Evolutionary conservation across 2,113 vertebrate genomes (phyloP), one percentile per base, ranked within the genome.

Genomic region (Entosphenus tridentatus): DNA sequence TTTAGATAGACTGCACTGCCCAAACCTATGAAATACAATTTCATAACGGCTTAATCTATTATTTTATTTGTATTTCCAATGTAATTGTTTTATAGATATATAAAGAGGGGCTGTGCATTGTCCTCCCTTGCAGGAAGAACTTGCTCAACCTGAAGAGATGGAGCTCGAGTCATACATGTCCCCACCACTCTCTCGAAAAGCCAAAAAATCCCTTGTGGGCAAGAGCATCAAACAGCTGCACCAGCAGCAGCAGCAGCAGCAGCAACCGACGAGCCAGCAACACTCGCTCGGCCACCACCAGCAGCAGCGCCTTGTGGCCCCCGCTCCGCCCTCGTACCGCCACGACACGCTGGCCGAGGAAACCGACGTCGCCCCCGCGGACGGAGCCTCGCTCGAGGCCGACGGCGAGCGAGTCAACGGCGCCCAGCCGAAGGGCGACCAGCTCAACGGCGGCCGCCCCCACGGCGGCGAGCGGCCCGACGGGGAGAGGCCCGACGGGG

Each of bases 131-230:
- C 84, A 96, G 86, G 91, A 97, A 17, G 83, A 77, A 0, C 79
- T 80, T 68, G 85, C 82, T 70, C 84, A 85, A 72, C 82, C 82
- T 21, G 87, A 89, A 59, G 85, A 88, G 70, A 79, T 87, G 76
- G 87, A 93, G 75, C 79, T 87, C 81, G 88, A 90, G 70, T 86
- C 87, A 80, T 39, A 39, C 39, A 80, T 87, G 67, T 86, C 89
- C 65, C 39, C 39, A 39, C 39, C 39, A 39, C 39, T 39, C 39
- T 39, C 39, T 39, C 39, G 39, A 39, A 39, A 39, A 39, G 39
- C 39, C 5, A 39, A 39, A 39, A 39, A 39, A 7, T 39, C 39
- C 39, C 39, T 39, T 39, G 39, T 39, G 39, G 39, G 39, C 6
- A 39, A 39, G 39, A 85, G 82, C 74, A 84, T 85, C 73, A 83